Evolutionary conservation across 1,140 invertebrate genomes (phyloP).

Genomic region (Eciton burchellii): DNA sequence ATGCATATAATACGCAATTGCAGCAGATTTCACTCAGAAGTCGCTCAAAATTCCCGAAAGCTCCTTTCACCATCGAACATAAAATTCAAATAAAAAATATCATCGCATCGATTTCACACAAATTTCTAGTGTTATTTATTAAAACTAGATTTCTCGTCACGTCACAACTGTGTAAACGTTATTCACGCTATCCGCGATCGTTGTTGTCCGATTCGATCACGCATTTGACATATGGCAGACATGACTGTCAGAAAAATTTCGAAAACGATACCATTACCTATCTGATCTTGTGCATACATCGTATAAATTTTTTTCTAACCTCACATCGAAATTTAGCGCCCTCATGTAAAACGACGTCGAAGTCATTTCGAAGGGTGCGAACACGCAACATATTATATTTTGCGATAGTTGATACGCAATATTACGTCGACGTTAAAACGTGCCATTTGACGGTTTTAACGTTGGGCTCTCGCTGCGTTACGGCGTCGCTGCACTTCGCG

Average conservation of each 20-base stretch:
- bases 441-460: background rate
- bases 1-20: no score
- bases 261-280: background rate
- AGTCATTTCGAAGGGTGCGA: constrained; percentile 23
- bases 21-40: no score
- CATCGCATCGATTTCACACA: background rate
- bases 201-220: no score
- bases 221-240: background rate
- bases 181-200: background rate
- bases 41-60: no score
- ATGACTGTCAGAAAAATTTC: background rate
- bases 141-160: background rate
- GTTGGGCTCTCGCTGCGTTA: background rate
- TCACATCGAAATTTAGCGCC: constrained; percentile 43
- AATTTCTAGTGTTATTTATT: background rate
- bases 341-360: constrained; percentile 44
- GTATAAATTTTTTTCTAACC: constrained; percentile 25
- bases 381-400: constrained; percentile 3
- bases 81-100: no score
- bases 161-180: background rate
- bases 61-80: no score
- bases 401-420: background rate
- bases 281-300: background rate
- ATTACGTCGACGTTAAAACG: constrained; percentile 15
- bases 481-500: background rate